A percentile compares a stretch with the other conserved stretches of the same genome.
These are phyloP conservation scores for Dicaeum eximium DNA, from an alignment of 2,113 vertebrate species.

Conservation along the genomic window DNA sequence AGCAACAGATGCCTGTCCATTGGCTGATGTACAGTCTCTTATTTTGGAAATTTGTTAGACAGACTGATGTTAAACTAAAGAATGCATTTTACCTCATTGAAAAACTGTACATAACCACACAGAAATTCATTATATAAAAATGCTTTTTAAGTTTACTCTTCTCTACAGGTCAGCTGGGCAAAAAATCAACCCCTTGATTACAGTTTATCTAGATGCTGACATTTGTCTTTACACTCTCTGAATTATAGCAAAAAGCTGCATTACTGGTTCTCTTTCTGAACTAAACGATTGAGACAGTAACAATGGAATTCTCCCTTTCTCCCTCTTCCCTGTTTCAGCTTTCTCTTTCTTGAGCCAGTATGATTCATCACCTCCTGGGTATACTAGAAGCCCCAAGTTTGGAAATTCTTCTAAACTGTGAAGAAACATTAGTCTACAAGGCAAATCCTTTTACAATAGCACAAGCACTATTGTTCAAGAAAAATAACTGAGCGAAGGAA, in stretches of 20 bases:
- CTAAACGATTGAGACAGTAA: not conserved
- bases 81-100: not conserved
- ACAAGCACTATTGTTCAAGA: not conserved
- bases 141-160: not conserved
- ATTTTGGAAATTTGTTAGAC: not conserved
- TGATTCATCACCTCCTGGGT: slow-evolving; percentile 46
- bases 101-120: not conserved
- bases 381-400: slow-evolving; percentile 41
- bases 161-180: not conserved
- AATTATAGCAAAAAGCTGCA: not conserved
- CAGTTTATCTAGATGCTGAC: not conserved
- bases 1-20: slow-evolving; percentile 17
- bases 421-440: slow-evolving; percentile 17
- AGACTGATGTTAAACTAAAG: not conserved
- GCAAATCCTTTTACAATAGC: slow-evolving; percentile 8
- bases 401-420: slow-evolving; percentile 50
- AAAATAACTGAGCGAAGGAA: not conserved
- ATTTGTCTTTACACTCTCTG: not conserved
- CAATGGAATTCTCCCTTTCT: not conserved
- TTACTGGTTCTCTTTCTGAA: not conserved
- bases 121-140: not conserved
- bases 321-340: not conserved
- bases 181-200: not conserved
- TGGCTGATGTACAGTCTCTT: not conserved
- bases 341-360: slow-evolving; percentile 6